Evolutionary conservation across 2,113 vertebrate genomes (phyloP), one percentile per base, ranked within the genome.

Genomic region (Eulemur rufifrons): DNA sequence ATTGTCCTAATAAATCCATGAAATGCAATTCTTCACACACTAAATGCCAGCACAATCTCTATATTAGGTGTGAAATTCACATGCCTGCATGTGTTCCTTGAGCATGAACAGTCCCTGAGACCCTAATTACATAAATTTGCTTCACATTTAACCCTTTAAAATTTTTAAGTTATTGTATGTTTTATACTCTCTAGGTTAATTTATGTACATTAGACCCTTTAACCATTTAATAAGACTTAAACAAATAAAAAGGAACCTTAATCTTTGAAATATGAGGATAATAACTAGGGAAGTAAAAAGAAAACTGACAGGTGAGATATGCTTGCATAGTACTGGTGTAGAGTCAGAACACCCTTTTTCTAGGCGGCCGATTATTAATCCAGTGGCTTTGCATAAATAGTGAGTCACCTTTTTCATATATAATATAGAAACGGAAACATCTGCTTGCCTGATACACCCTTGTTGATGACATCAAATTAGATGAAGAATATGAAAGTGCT

Each of bases 61-160:
- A 54, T 73, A 76, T 77, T 84, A 82, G 92, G n/a, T 68, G 6
- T 52, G 37, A 96, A 95, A 96, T 71, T 66, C 82, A 78, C 32
- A 50, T 8, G 20, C 61, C 68, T 50, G 29, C 13, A 59, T 21
- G 11, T 80, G 10, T 69, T 82, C 25, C 25, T 21, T 73, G 11
- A 90, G 1, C 56, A 89, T 29, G 8, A 92, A 54, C 45, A 52
- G 64, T 89, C 73, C 68, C 39, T 92, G 45, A 86, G 23, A 47
- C n/a, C 7, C 56, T 80, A 12, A 50, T 18, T 4, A 29, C 4
- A 11, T 66, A n/a, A 80, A 85, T 82, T 18, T 61, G 20, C 27
- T 64, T 54, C 7, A 52, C 39, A 23, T 59, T 78, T 4, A 0
- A 59, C 21, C 37, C 66, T 56, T 82, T 52, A 42, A 37, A 84